These are phyloP conservation scores for Achlya flavicornis DNA, from an alignment of 2,888 invertebrate species.

Conservation along the genomic window DNA sequence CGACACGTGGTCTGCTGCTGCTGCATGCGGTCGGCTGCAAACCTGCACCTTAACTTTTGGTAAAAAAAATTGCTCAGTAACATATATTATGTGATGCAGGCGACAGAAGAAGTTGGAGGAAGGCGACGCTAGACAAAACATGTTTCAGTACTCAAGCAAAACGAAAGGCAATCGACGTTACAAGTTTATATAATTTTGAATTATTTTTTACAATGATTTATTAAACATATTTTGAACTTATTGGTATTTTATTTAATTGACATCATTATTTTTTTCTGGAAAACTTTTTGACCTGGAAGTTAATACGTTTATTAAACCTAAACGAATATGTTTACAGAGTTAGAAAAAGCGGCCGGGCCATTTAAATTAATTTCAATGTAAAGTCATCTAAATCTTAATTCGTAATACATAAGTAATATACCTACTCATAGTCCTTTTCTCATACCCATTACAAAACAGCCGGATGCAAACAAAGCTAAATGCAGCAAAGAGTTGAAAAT, in stretches of 20 bases:
- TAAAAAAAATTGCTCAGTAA: too few relatives aligned
- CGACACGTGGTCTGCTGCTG: too few relatives aligned
- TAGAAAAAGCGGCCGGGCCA: neutral
- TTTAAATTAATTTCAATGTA: neutral
- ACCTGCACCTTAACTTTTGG: too few relatives aligned
- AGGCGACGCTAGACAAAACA: constrained; percentile 46
- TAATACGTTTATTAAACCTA: too few relatives aligned
- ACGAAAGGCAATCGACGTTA: constrained; percentile 35
- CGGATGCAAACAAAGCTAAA: constrained; percentile 38
- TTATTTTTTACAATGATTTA: constrained; percentile 11
- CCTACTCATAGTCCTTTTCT: constrained; percentile 16
- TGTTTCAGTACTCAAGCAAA: constrained; percentile 31
- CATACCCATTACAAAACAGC: constrained; percentile 27
- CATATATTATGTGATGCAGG: constrained; percentile 33
- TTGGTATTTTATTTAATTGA: neutral
- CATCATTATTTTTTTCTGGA: too few relatives aligned
- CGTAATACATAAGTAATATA: too few relatives aligned
- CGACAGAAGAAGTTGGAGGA: constrained; percentile 52
- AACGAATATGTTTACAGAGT: too few relatives aligned
- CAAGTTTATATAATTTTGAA: constrained; percentile 33
- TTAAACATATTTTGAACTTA: neutral
- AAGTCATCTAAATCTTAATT: too few relatives aligned
- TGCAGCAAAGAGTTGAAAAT: constrained; percentile 52
- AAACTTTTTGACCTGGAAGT: too few relatives aligned
- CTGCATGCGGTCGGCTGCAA: too few relatives aligned